Conservation (phyloP, 2,797 vertebrate genomes). For the Prionace glauca region DNA sequence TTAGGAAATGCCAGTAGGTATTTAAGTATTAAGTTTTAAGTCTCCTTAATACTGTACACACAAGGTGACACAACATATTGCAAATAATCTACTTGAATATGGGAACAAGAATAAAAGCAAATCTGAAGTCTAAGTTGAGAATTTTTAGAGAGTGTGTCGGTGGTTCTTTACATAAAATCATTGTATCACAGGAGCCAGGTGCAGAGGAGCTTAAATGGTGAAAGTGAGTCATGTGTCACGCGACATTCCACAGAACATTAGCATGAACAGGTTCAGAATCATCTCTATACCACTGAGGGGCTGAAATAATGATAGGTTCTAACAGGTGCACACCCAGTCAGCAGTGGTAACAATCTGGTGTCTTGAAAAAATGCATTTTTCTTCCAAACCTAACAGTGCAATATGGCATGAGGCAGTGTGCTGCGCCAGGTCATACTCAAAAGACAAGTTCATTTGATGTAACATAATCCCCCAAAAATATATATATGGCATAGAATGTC, state of each 20-base stretch:
- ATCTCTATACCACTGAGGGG: conserved; percentile 53
- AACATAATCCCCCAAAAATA: conserved; percentile 53
- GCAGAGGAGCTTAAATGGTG: conserved; percentile 49
- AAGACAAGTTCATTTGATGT: conserved; percentile 56
- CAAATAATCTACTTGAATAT: background rate
- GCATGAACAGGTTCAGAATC: conserved; percentile 53
- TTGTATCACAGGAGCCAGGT: conserved; percentile 44
- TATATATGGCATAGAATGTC: conserved; percentile 57
- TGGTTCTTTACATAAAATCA: background rate
- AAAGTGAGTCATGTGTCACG: conserved; percentile 49
- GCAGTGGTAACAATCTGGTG: conserved; percentile 49
- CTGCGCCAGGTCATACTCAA: conserved; percentile 55
- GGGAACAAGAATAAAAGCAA: conserved; percentile 5
- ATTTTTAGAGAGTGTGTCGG: background rate
- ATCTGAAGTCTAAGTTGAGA: conserved; percentile 2
- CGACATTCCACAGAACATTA: conserved; percentile 49
- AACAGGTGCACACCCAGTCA: conserved; percentile 60
- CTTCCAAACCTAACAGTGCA: conserved; percentile 47
- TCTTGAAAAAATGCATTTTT: conserved; percentile 41
- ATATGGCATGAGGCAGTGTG: conserved; percentile 50
- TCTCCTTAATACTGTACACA: conserved; percentile 27
- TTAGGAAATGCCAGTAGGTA: background rate
- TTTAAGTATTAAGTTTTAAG: conserved; percentile 34
- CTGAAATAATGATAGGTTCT: conserved; percentile 50
- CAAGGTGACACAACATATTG: conserved; percentile 20